Evolutionary conservation across 2,113 vertebrate genomes (phyloP).

Genomic region (Larimichthys crocea): DNA sequence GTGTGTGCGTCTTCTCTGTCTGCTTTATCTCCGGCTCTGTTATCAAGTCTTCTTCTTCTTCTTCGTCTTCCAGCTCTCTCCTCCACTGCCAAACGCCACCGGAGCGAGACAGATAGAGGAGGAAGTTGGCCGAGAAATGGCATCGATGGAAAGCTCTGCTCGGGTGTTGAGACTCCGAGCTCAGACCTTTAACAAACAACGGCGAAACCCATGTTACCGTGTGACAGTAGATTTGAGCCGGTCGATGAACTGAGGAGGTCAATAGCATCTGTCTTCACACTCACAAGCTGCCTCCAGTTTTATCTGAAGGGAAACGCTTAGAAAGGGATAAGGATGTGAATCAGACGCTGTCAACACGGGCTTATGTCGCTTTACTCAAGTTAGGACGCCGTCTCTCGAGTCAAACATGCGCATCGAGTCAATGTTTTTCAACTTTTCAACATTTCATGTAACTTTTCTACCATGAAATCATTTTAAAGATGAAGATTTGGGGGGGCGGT

Average conservation of each 20-base stretch:
- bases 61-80: constrained; percentile 25
- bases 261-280: background rate
- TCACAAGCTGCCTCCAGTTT: background rate
- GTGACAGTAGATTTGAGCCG: constrained; percentile 5
- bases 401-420: background rate
- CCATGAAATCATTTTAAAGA: too few relatives aligned
- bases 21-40: constrained; percentile 62
- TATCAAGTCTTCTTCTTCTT: constrained; percentile 54
- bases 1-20: constrained; percentile 48
- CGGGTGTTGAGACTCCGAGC: constrained; percentile 12
- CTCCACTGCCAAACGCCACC: constrained; percentile 47
- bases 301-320: background rate
- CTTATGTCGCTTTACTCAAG: too few relatives aligned
- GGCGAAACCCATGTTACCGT: background rate
- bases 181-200: constrained; percentile 31
- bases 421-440: background rate
- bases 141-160: constrained; percentile 43
- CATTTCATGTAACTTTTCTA: background rate
- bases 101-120: constrained; percentile 60
- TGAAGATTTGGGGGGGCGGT: too few relatives aligned
- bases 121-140: constrained; percentile 58
- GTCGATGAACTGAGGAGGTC: background rate
- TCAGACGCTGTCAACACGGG: constrained; percentile 1
- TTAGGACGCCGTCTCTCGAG: background rate
- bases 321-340: background rate